Base-by-base conservation (phyloP, 2,888 invertebrate species). In the Harpalus rufipes region DNA sequence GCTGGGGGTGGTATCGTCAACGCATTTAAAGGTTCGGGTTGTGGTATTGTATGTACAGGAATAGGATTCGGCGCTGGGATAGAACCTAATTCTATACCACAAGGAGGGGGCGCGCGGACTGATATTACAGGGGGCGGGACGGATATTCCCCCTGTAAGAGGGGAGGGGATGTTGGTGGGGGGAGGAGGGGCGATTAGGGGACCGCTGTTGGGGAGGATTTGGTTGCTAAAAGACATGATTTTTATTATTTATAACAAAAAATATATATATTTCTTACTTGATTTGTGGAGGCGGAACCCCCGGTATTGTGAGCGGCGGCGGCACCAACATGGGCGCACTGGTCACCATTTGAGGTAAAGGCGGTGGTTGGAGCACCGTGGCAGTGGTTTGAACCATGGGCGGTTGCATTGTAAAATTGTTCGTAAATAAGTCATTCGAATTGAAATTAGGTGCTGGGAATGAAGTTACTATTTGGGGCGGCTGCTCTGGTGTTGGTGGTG, bases 1-100 rank as follows among this genome's bases (percentile, higher is more conserved):
- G 91, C 90, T 6, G 92, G 91, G 56, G 91, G 91, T 16, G 92
- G 92, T 81, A 92, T 91, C 85, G 90, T 90, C 85, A 92, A 88
- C 6, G 92, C 89, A 86, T 91, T 94, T 89, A 94, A 91, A 0
- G 93, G 92, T 86, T 94, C 92, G 7, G 93, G 93, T 85, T 90
- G 91, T 0, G 92, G 92, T 76, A 92, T 92, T 85, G 90, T 90
- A 86, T 91, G 91, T 4, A 91, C 89, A 86, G 91, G 91, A 81
- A 91, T 90, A 0, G 91, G 90, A 87, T 90, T 90, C n/a, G 91
- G 91, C 4, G 91, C 90, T n/a, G 91, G 91, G 39, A 91, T 91
- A 7, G 88, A 89, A 0, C 90, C 88, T 65, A 92, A 89, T 85
- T 92, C 90, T 51, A 92, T 90, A 80, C 91, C 89, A 83, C 88